Base-by-base conservation (phyloP, 2,113 vertebrate species). In the Alethe diademata region DNA sequence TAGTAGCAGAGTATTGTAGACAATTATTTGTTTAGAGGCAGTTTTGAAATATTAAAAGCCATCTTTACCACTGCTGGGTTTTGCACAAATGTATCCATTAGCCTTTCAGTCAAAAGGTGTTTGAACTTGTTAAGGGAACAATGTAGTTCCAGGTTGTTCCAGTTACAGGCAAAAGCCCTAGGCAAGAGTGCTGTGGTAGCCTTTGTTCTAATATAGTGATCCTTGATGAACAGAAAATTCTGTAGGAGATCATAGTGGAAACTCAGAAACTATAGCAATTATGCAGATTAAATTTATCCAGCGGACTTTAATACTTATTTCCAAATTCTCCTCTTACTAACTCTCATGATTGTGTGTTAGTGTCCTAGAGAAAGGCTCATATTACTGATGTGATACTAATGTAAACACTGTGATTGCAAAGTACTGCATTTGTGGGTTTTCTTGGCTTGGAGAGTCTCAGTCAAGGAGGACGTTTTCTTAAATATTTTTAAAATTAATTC, bases 401-500 rank as follows among this genome's bases (percentile, higher is more conserved):
- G 19, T 86, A 94, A 96, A 95, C 56, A 73, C 22, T 47, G 38
- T 87, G 75, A 90, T 94, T 78, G 60, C 38, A 83, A 84, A 96
- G 73, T 88, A 78, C 25, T 84, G 61, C 61, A 65, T 96, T 95
- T 94, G 94, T 92, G 94, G 85, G 19, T 96, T 96, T 96, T 90
- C 86, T 90, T 95, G 81, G 40, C 73, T 86, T 94, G 62, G 66
- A 89, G 88, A 72, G 50, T 80, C 83, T 91, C 48, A 84, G 70
- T 62, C 57, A 75, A 85, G 76, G 43, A 75, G n/a, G 43, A 86
- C 7, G 2, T 80, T 93, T 90, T 92, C 74, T 92, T 88, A 93
- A 95, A 91, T 86, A 90, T 76, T 86, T 92, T 93, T 80, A n/a
- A 94, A 91, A 97, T 88, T 95, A 95, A 95, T 97, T 92, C 73